A percentile compares a stretch with the other conserved stretches of the same genome.
These are phyloP conservation scores for Aphelinus atriplicis DNA, from an alignment of 1,140 invertebrate species.

Conservation along the genomic window DNA sequence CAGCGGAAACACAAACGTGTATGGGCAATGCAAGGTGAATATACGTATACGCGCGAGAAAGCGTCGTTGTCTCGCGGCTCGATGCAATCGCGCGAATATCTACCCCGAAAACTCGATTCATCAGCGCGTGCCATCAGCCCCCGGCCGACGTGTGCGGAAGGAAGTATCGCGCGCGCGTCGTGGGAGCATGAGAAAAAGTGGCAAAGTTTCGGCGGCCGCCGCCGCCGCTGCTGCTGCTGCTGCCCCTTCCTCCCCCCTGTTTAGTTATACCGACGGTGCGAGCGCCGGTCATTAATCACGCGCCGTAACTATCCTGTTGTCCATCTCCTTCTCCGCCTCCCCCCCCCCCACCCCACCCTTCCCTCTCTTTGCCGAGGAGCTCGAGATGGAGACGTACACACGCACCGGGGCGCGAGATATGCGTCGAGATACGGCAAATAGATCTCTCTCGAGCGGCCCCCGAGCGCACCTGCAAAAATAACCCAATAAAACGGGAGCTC, in stretches of 20 bases:
- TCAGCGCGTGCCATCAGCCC: neutral
- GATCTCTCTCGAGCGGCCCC: too few species aligned
- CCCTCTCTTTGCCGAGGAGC: neutral
- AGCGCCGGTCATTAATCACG: conserved; percentile 31
- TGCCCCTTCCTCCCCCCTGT: neutral
- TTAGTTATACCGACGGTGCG: neutral
- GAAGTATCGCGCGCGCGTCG: neutral
- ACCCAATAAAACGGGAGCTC: conserved; percentile 1
- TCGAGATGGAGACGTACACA: conserved; percentile 1
- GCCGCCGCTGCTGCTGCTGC: neutral
- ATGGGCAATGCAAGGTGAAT: too few species aligned
- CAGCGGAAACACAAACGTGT: too few species aligned
- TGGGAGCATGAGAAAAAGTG: neutral
- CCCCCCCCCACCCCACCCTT: too few species aligned
- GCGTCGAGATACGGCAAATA: too few species aligned
- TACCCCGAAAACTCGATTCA: conserved; percentile 5
- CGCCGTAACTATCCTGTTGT: conserved; percentile 34
- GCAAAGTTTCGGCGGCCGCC: neutral
- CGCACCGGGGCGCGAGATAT: neutral
- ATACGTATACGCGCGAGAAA: too few species aligned
- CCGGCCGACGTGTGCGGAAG: neutral
- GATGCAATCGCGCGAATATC: too few species aligned
- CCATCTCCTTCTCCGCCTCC: conserved; percentile 32
- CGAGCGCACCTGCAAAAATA: conserved; percentile 32
- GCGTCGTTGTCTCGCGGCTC: too few species aligned